phyloP scores from a whole-genome alignment of 2,888 invertebrate species.

The Latrodectus elegans region DNA sequence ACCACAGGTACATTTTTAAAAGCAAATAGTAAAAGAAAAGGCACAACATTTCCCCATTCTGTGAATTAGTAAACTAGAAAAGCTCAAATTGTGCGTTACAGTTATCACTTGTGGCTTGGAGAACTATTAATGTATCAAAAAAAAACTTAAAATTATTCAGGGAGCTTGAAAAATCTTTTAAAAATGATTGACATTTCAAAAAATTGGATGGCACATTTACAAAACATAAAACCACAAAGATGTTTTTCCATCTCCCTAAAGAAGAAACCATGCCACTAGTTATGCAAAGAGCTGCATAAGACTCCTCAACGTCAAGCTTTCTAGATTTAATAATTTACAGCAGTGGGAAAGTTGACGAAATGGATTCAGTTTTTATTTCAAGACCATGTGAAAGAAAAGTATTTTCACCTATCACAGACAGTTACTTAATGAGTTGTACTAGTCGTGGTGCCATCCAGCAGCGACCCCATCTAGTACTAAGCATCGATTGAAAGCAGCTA shows the following conservation, averaged over 20 bases:
- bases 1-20: slow-evolving; percentile 1
- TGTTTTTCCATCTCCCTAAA: slow-evolving; percentile 7
- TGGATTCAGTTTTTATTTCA: slow-evolving; percentile 27
- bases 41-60: slow-evolving; percentile 43
- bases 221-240: slow-evolving; percentile 54
- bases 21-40: slow-evolving; percentile 16
- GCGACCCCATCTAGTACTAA: slow-evolving; percentile 57
- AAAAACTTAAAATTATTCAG: slow-evolving; percentile 3
- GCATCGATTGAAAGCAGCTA: slow-evolving; percentile 54
- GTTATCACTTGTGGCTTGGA: slow-evolving; percentile 67
- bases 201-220: slow-evolving; percentile 42
- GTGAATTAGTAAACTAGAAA: slow-evolving; percentile 52
- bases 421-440: slow-evolving; percentile 54
- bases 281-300: slow-evolving; percentile 53
- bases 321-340: slow-evolving; percentile 37
- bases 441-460: slow-evolving; percentile 42
- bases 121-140: slow-evolving; percentile 2
- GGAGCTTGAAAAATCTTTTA: slow-evolving; percentile 1
- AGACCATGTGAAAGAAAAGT: slow-evolving; percentile 40
- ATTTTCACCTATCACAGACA: slow-evolving; percentile 67
- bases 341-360: slow-evolving; percentile 42
- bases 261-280: slow-evolving; percentile 36
- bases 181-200: slow-evolving; percentile 3
- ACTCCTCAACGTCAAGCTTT: slow-evolving; percentile 47
- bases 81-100: slow-evolving; percentile 68